Base-by-base conservation (phyloP, 2,797 vertebrate species). In the Aselliscus stoliczkanus region DNA sequence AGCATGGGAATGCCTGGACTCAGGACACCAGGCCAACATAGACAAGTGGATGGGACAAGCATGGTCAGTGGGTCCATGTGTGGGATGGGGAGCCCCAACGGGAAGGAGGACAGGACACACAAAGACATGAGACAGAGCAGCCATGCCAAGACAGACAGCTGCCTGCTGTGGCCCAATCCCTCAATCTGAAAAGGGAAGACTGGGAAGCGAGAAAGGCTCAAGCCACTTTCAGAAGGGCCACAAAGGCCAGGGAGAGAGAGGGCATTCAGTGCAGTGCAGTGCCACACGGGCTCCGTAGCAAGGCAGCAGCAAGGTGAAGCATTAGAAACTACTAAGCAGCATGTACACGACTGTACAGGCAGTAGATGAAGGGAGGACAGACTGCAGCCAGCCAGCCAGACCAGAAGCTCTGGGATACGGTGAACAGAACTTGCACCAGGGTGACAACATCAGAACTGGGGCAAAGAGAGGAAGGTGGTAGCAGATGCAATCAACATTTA, bases 261-360 rank as follows among this genome's bases (percentile, higher is more conserved):
- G 34, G 60, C 54, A 44, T 12, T 54, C 34, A 37, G 3, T 0
- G 11, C 14, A 29, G 12, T 0, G 21, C 10, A 6, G 27, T 34
- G 21, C 7, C 58, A 39, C 8, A 0, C 0, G 1, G 37, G 37
- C 69, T 81, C 34, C 2, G 15, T 18, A 18, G 94, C 29, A 25
- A 47, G 91, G 62, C 44, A 2, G 34, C 0, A 34, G 76, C 0
- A 0, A 69, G 13, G 2, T 2, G 60, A 29, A 15, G 31, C 76
- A 23, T 1, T 21, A 1, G 34, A 47, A 8, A 31, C 25, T 1
- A 27, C n/a, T 8, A 0, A 15, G 3, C 0, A 11, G 73, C 80
- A 34, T 10, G 1, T 34, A 7, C 18, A 12, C 0, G 0, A 29
- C 15, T 1, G 2, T 11, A 20, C 20, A 12, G 39, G 50, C 0